Conservation (phyloP, 2,113 vertebrate species). For the Aldabrachelys gigantea region DNA sequence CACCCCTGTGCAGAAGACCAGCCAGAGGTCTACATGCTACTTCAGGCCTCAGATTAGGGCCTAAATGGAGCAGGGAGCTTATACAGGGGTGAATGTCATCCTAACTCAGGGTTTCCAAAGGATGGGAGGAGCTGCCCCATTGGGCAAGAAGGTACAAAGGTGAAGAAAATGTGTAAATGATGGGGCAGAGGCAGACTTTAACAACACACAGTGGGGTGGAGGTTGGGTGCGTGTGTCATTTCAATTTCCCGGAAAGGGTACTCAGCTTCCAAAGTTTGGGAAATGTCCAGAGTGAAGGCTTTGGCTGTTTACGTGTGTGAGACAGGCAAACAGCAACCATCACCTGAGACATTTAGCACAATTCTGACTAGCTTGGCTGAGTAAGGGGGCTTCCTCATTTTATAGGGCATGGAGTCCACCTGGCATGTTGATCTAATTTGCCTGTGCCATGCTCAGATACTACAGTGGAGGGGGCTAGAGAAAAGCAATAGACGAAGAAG, state of each 20-base stretch:
- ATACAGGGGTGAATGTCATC: neutral
- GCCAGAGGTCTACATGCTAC: neutral
- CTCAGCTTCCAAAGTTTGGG: neutral
- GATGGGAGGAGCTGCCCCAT: rapidly evolving
- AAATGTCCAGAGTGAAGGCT: neutral
- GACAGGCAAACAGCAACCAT: neutral
- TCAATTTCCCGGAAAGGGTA: neutral
- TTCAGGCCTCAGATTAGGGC: neutral
- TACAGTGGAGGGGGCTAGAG: too few species aligned
- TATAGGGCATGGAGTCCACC: neutral
- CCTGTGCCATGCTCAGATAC: neutral
- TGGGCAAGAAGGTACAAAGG: neutral
- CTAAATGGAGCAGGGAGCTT: neutral
- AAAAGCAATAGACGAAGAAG: neutral
- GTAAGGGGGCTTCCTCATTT: neutral
- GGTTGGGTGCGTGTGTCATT: neutral
- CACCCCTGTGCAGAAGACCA: neutral
- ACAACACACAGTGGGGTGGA: neutral
- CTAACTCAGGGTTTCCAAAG: neutral
- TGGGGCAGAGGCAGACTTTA: neutral
- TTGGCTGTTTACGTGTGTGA: neutral
- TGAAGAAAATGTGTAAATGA: neutral
- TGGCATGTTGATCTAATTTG: neutral
- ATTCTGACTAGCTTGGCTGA: neutral
- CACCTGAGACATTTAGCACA: neutral